These are phyloP conservation scores for Lamellibrachia columna DNA, from an alignment of 2,888 invertebrate genomes.

Conservation along the genomic window DNA sequence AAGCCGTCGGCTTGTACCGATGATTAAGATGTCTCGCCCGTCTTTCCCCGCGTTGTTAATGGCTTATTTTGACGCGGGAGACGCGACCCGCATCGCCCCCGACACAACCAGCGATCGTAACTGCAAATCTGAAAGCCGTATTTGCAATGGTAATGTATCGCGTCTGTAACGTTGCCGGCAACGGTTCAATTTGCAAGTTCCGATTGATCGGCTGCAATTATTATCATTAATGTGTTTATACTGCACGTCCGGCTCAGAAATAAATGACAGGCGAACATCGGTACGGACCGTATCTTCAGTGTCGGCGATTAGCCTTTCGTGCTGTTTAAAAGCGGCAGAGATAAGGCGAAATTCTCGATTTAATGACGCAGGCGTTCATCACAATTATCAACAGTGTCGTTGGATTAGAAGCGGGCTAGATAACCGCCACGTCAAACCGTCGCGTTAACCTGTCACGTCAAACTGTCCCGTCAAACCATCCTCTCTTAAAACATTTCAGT, in stretches of 20 bases:
- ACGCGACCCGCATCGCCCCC: neutral
- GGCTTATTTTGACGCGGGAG: slow-evolving; percentile 12
- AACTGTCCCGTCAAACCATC: too few species aligned
- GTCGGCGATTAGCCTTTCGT: neutral
- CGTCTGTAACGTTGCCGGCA: neutral
- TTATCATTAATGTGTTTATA: slow-evolving; percentile 16
- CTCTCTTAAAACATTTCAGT: too few species aligned
- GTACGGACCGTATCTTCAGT: neutral
- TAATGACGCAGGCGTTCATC: neutral
- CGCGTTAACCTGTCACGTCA: neutral
- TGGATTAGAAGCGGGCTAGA: neutral
- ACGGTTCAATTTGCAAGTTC: neutral
- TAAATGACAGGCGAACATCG: neutral
- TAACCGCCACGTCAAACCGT: neutral
- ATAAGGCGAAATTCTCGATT: neutral
- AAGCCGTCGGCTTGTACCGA: slow-evolving; percentile 11
- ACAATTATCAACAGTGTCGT: slow-evolving; percentile 9
- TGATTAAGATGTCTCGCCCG: neutral
- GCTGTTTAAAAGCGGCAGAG: neutral
- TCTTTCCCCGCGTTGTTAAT: slow-evolving; percentile 5
- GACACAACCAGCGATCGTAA: neutral
- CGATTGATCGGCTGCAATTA: slow-evolving; percentile 9
- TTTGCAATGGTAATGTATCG: neutral
- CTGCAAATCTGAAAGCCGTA: slow-evolving; percentile 1
- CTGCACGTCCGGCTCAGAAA: neutral